phyloP scores from a whole-genome alignment of 2,888 invertebrate genomes.

The Psylliodes chrysocephalus region DNA sequence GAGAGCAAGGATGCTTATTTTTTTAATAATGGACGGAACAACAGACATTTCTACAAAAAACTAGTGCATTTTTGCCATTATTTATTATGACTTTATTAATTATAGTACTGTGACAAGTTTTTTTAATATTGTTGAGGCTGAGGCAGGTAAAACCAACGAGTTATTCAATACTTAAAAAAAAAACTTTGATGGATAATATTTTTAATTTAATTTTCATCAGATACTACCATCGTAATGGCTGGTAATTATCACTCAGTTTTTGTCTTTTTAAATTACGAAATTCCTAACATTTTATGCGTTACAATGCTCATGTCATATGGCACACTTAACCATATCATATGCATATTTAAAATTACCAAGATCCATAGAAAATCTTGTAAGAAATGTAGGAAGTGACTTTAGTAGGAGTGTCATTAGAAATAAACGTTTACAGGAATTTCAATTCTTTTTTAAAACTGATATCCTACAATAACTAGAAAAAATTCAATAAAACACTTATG shows the following conservation, averaged over 20 bases:
- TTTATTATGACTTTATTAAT: too few relatives aligned
- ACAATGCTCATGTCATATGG: constrained; percentile 57
- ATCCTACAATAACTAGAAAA: too few relatives aligned
- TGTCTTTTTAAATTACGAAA: constrained; percentile 20
- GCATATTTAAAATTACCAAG: constrained; percentile 55
- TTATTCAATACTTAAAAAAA: too few relatives aligned
- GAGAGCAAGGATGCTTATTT: background rate
- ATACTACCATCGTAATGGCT: too few relatives aligned
- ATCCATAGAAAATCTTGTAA: constrained; percentile 35
- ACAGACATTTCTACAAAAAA: constrained; percentile 20
- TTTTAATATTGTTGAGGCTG: too few relatives aligned
- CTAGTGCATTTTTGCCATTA: constrained; percentile 19
- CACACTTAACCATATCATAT: constrained; percentile 53
- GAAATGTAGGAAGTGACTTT: constrained; percentile 40
- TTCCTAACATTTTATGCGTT: constrained; percentile 48
- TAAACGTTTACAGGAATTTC: constrained; percentile 52
- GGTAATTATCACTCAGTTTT: constrained; percentile 26
- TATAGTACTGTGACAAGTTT: too few relatives aligned
- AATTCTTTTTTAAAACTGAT: constrained; percentile 53
- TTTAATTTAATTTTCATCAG: too few relatives aligned
- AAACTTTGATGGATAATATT: too few relatives aligned
- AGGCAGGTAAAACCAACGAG: too few relatives aligned
- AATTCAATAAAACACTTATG: too few relatives aligned
- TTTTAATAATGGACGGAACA: constrained; percentile 9
- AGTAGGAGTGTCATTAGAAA: constrained; percentile 38